Evolutionary conservation across 2,797 vertebrate species (phyloP).

Genomic region (Notolabrus celidotus): DNA sequence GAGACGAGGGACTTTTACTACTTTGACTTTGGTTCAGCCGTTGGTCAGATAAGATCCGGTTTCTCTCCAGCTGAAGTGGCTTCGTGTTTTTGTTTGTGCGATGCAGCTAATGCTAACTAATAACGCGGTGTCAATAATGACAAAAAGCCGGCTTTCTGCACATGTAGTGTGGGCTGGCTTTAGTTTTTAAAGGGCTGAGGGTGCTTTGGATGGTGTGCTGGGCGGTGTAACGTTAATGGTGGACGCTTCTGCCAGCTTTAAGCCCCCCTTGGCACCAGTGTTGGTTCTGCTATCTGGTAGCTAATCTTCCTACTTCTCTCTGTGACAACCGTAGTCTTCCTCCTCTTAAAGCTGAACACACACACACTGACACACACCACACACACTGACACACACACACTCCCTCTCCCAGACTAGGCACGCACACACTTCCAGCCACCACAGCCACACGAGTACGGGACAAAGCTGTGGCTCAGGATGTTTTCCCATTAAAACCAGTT

Average conservation of each 20-base stretch:
- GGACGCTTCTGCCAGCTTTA: slow-evolving; percentile 68
- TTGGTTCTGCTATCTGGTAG: slow-evolving; percentile 88
- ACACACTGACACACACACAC: slow-evolving; percentile 51
- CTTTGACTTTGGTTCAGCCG: slow-evolving; percentile 33
- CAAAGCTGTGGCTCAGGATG: slow-evolving; percentile 39
- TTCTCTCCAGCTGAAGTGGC: slow-evolving; percentile 32
- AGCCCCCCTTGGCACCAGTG: slow-evolving; percentile 84
- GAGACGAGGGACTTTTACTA: slow-evolving; percentile 52
- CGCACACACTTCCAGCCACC: slow-evolving; percentile 24
- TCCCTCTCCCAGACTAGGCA: slow-evolving; percentile 46
- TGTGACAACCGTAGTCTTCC: slow-evolving; percentile 85
- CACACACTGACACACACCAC: slow-evolving; percentile 60
- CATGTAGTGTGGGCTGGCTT: slow-evolving; percentile 79
- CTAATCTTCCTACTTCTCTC: slow-evolving; percentile 88
- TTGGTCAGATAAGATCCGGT: background rate
- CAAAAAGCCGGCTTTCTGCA: slow-evolving; percentile 78
- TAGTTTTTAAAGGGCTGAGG: slow-evolving; percentile 76
- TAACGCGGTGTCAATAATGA: slow-evolving; percentile 73
- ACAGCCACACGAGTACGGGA: slow-evolving; percentile 41
- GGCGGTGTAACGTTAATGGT: slow-evolving; percentile 67
- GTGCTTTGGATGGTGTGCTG: slow-evolving; percentile 49
- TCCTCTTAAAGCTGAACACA: slow-evolving; percentile 90
- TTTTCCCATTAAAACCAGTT: slow-evolving; percentile 24
- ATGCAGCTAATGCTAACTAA: slow-evolving; percentile 76
- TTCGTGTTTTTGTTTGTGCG: slow-evolving; percentile 78